Conservation (phyloP, 2,113 vertebrate species). For the Tautogolabrus adspersus region DNA sequence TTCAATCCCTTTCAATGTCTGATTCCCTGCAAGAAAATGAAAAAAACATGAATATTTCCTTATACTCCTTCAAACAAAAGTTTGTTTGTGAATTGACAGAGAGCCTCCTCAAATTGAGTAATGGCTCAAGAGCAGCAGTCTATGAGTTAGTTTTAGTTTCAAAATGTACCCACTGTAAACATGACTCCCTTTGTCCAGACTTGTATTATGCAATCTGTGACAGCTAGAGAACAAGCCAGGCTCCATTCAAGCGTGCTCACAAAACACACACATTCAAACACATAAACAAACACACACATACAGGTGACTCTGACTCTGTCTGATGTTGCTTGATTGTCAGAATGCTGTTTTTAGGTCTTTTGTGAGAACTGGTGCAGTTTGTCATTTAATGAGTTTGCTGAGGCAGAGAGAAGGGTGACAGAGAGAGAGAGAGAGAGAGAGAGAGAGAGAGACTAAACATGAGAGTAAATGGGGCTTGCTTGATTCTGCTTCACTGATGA, state of each 20-base stretch:
- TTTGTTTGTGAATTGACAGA: too few relatives aligned
- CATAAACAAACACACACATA: not conserved
- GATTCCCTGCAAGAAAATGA: too few relatives aligned
- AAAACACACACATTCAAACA: not conserved
- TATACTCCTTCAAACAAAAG: too few relatives aligned
- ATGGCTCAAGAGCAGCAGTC: not conserved
- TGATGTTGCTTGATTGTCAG: slow-evolving; percentile 5
- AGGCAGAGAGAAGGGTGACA: slow-evolving; percentile 73
- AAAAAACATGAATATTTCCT: too few relatives aligned
- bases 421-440: slow-evolving; percentile 77
- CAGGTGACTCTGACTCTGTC: slow-evolving; percentile 25
- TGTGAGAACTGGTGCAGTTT: slow-evolving; percentile 81
- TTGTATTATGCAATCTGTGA: slow-evolving; percentile 45
- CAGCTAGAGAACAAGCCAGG: slow-evolving; percentile 28
- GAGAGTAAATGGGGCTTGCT: slow-evolving; percentile 83
- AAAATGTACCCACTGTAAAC: slow-evolving; percentile 15
- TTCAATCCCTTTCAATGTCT: too few relatives aligned
- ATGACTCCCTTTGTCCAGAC: slow-evolving; percentile 36
- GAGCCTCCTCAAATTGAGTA: too few relatives aligned
- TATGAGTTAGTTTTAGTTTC: not conserved
- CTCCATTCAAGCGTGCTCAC: slow-evolving; percentile 25
- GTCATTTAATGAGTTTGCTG: slow-evolving; percentile 78
- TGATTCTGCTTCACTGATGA: slow-evolving; percentile 86
- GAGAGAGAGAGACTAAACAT: slow-evolving; percentile 77
- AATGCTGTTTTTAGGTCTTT: slow-evolving; percentile 65